phyloP scores from a whole-genome alignment of 1,140 invertebrate species.

The Saccostrea glomerata region DNA sequence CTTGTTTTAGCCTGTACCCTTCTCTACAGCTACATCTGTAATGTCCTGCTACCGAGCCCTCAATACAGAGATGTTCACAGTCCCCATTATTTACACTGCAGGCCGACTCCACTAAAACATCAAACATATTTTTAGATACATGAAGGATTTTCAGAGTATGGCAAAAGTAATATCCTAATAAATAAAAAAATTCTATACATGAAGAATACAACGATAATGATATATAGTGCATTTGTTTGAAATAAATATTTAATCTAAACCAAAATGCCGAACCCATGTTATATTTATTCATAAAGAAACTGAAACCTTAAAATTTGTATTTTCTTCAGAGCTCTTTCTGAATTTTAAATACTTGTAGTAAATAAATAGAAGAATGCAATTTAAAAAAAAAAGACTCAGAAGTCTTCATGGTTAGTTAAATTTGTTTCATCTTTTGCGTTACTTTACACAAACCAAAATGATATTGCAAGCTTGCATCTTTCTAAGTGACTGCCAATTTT shows the following conservation, averaged over 20 bases:
- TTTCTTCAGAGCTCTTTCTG: no score
- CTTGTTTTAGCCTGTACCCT: constrained; percentile 67
- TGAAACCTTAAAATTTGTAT: no score
- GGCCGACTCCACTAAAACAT: constrained; percentile 66
- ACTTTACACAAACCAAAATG: background rate
- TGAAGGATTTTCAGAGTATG: no score
- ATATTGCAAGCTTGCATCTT: constrained; percentile 14
- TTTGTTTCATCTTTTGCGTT: background rate
- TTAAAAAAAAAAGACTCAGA: background rate
- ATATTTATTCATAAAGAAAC: no score
- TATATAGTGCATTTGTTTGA: no score
- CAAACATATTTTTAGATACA: background rate
- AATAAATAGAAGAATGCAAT: background rate
- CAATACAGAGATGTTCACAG: constrained; percentile 73
- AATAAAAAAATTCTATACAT: no score
- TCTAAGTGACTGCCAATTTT: constrained; percentile 18
- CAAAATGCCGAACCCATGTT: no score
- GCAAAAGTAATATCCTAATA: no score
- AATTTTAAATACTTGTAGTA: background rate
- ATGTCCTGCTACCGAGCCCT: constrained; percentile 64
- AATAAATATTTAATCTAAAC: no score
- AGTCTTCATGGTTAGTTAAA: background rate
- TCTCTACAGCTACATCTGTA: constrained; percentile 71
- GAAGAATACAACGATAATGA: no score
- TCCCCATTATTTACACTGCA: constrained; percentile 75